Evolutionary conservation across 1,140 invertebrate genomes (phyloP), one percentile per base, ranked within the genome.

Genomic region (Arctopsyche grandis): DNA sequence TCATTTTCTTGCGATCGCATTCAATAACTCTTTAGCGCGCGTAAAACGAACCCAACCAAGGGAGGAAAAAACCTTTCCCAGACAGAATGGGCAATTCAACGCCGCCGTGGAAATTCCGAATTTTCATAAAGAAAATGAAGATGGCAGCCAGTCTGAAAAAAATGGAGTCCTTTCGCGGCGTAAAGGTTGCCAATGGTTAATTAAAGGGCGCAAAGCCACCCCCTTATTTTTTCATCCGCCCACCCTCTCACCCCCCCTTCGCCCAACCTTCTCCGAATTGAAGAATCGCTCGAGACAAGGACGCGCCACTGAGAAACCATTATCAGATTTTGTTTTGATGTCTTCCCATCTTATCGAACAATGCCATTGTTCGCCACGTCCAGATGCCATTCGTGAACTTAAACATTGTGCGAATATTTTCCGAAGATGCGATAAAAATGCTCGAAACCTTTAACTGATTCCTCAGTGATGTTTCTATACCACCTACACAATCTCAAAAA

Each of bases 1-100:
- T 56, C 77, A 70, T 78, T 71, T 73, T 63, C 22, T 66, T 48
- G 69, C 26, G 48, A 46, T 71, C 69, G 48, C 48, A 78, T 78
- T 78, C 77, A 71, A 78, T 78, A 70, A 70, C 63, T 46, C 69
- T 73, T 52, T 66, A 12, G 63, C 19, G 63, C 63, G 16, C 16
- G 5, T 12, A 66, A 66, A 66, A 66, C 48, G 21, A n/a, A 29
- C 63, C 22, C 24, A 14, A 66, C 26, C 4, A 12, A 52, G 48
- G 12, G 10, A 66, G 5, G 14, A 66, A 22, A 66, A 66, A 66
- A 66, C 63, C 63, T 66, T 38, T 56, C 38, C 24, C 43, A 38
- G 43, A 44, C 56, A 14, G 10, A 52, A 75, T 21, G 22, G 71
- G 71, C 44, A 52, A 12, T 56, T 48, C 29, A 10, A 21, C 22